Percentiles rank a stretch among this genome's conserved stretches.
These are phyloP conservation scores for Epistrophe eligans DNA, from an alignment of 2,888 invertebrate genomes.

Conservation along the genomic window DNA sequence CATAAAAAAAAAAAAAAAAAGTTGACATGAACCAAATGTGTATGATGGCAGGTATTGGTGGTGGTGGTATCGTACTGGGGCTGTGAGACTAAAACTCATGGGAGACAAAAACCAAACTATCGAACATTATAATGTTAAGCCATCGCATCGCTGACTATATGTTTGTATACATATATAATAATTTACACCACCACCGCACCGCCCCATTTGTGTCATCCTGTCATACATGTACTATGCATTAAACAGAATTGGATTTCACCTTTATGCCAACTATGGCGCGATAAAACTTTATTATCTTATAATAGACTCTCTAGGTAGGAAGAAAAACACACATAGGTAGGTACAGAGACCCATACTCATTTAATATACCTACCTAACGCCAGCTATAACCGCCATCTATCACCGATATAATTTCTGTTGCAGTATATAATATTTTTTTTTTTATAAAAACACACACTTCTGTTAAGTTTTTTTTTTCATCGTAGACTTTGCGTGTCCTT, in stretches of 20 bases:
- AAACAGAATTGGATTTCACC: conserved; percentile 68
- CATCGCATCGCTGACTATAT: conserved; percentile 15
- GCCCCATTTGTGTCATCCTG: conserved; percentile 58
- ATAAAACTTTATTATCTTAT: conserved; percentile 64
- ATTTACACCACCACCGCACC: neutral
- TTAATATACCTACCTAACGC: neutral
- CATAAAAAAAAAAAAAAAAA: conserved; percentile 13
- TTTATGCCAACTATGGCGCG: conserved; percentile 47
- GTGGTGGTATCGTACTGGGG: neutral
- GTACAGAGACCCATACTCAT: no score
- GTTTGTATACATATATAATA: no score
- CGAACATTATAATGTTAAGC: conserved; percentile 35
- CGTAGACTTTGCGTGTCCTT: conserved; percentile 57
- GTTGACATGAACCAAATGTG: conserved; percentile 40
- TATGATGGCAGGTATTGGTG: neutral
- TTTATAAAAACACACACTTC: conserved; percentile 33
- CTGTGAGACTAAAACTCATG: conserved; percentile 6
- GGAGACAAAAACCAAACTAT: conserved; percentile 37
- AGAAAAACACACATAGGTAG: neutral
- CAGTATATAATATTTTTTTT: no score
- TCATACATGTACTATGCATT: conserved; percentile 57
- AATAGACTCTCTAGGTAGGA: conserved; percentile 41
- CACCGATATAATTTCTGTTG: conserved; percentile 27
- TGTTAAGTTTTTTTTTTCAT: conserved; percentile 22
- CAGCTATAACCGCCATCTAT: conserved; percentile 24